These are phyloP conservation scores for Eupithecia dodoneata DNA, from an alignment of 2,888 invertebrate species.

Conservation along the genomic window DNA sequence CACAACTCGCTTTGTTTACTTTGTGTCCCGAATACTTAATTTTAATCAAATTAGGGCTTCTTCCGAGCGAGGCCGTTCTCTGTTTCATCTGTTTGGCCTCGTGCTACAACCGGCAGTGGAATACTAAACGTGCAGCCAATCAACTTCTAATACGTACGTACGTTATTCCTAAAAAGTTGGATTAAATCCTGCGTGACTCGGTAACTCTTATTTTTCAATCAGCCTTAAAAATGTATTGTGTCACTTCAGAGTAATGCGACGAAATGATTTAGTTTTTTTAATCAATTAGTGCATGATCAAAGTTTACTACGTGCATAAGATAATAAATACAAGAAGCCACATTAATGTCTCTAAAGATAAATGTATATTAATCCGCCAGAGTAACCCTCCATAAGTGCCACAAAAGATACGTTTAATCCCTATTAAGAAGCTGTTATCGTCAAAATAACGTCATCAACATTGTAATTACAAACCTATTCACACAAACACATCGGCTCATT, in stretches of 20 bases:
- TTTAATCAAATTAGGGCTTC: conserved; percentile 15
- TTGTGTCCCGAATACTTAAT: conserved; percentile 23
- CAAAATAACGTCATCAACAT: conserved; percentile 29
- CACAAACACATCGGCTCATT: conserved; percentile 39
- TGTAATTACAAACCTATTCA: conserved; percentile 36
- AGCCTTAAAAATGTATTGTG: neutral
- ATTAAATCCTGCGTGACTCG: neutral
- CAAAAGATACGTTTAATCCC: conserved; percentile 22
- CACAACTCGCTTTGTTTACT: conserved; percentile 16
- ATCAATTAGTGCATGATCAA: neutral
- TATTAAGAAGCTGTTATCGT: conserved; percentile 30
- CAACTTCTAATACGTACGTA: neutral
- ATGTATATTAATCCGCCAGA: conserved; percentile 10
- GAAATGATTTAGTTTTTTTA: neutral
- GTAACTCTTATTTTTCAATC: neutral
- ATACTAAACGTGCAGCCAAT: conserved; percentile 8
- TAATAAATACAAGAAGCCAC: neutral
- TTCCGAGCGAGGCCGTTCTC: conserved; percentile 5
- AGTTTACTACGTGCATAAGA: neutral
- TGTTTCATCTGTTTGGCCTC: conserved; percentile 13
- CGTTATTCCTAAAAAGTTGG: neutral
- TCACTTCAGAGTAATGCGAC: neutral
- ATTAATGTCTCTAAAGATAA: neutral
- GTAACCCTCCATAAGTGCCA: conserved; percentile 6
- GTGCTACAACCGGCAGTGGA: conserved; percentile 7